Base-by-base conservation (phyloP, 2,888 invertebrate genomes). In the Furcula furcula region DNA sequence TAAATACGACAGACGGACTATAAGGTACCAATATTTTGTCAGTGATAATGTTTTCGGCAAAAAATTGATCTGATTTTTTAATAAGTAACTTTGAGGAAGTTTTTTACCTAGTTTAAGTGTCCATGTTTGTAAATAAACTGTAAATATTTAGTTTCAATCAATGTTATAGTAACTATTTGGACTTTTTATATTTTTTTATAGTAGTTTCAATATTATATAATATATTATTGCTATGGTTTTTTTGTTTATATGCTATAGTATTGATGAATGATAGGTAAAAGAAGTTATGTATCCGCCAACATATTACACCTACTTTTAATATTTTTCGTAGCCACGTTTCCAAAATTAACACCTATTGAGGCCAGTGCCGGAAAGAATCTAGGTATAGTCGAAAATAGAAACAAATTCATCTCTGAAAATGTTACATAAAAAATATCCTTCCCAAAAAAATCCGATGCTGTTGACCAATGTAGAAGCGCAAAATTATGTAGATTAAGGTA, bases 401-500 rank as follows among this genome's bases (percentile, higher is more conserved):
- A 23, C 12, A 23, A 7, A 10, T n/a, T 27, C 11, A 27, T 22
- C 31, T 38, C 27, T 18, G 15, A 21, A 21, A 21, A 4, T 1
- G 6, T 6, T 4, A 21, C 3, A 21, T n/a, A 22, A 26, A 22
- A 29, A 22, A 6, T 3, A 22, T 18, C 5, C n/a, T 20, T 10
- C 13, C 15, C 20, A 26, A 20, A 18, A 34, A 32, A 30, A 36
- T 31, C 28, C 22, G 20, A 37, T 7, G 9, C n/a, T 1, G 23
- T 7, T 35, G 36, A 34, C 19, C 34, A 36, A 37, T 40, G 33
- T 29, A 33, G 18, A 19, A 25, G 28, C 29, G 32, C 19, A 31
- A 36, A 45, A 40, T 52, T 55, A 46, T 54, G 53, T 49, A 64
- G 47, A 61, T 57, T 50, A 61, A 63, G 60, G 64, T 63, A 60